A percentile compares a stretch with the other conserved stretches of the same genome.
phyloP scores from a whole-genome alignment of 2,113 vertebrate species.

The Gadus macrocephalus region DNA sequence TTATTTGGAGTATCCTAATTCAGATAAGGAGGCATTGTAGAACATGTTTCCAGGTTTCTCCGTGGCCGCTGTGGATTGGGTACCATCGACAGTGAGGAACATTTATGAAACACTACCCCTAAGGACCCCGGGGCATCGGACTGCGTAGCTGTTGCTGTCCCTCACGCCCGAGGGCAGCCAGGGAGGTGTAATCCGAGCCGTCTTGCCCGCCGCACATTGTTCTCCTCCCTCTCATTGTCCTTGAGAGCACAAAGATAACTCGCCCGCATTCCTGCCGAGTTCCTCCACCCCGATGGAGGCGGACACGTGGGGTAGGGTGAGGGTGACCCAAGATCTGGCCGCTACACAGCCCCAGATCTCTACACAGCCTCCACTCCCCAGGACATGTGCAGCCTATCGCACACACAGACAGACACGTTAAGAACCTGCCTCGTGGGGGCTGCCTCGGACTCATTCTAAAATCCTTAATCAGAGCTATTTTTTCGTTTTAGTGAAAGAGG shows the following conservation, averaged over 20 bases:
- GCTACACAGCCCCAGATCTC: too few species aligned
- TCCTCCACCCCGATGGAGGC: neutral
- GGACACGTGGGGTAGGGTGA: neutral
- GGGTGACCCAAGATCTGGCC: too few species aligned
- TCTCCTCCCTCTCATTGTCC: neutral
- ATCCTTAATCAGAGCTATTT: too few species aligned
- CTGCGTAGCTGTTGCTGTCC: neutral
- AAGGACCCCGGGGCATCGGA: neutral
- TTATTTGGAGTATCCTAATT: neutral
- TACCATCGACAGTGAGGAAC: neutral
- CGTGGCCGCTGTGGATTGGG: neutral
- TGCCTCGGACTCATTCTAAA: too few species aligned
- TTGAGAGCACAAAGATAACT: slow-evolving; percentile 1
- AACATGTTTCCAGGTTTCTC: neutral
- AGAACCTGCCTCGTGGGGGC: too few species aligned
- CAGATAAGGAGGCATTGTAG: neutral
- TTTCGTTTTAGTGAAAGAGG: too few species aligned
- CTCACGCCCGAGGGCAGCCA: neutral
- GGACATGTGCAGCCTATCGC: too few species aligned
- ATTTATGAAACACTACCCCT: neutral
- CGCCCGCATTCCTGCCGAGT: neutral
- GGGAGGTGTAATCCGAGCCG: neutral
- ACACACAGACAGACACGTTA: too few species aligned
- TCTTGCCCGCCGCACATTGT: neutral
- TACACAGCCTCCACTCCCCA: too few species aligned